Conservation (phyloP, 2,888 invertebrate genomes). For the Oasisia sp. region DNA sequence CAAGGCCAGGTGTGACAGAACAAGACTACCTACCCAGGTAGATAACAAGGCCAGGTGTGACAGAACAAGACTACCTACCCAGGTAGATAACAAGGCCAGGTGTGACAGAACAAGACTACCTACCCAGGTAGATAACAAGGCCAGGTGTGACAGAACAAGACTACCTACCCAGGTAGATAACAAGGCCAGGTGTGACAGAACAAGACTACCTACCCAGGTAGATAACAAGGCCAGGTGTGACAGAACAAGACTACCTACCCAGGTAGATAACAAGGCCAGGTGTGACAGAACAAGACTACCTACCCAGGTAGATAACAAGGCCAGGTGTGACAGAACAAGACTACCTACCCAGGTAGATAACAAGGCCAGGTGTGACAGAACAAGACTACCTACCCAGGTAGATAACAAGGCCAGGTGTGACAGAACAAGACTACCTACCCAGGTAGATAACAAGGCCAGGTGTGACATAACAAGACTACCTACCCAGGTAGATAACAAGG, state of each 20-base stretch:
- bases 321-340: constrained; percentile 44
- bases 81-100: constrained; percentile 46
- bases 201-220: constrained; percentile 49
- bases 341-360: constrained; percentile 50
- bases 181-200: constrained; percentile 44
- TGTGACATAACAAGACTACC: constrained; percentile 43
- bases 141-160: constrained; percentile 44
- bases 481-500: constrained; percentile 49
- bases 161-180: constrained; percentile 50
- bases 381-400: constrained; percentile 49
- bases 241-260: constrained; percentile 47
- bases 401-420: constrained; percentile 43
- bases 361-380: constrained; percentile 44
- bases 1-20: constrained; percentile 44
- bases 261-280: constrained; percentile 46
- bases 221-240: constrained; percentile 43
- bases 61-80: constrained; percentile 47
- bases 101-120: constrained; percentile 44
- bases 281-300: constrained; percentile 44
- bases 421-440: constrained; percentile 47
- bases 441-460: constrained; percentile 46
- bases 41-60: constrained; percentile 43
- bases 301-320: constrained; percentile 49
- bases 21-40: constrained; percentile 49
- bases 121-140: constrained; percentile 49